Conservation (phyloP, 23 tunicate genomes). For the Trididemnum clinides region DNA sequence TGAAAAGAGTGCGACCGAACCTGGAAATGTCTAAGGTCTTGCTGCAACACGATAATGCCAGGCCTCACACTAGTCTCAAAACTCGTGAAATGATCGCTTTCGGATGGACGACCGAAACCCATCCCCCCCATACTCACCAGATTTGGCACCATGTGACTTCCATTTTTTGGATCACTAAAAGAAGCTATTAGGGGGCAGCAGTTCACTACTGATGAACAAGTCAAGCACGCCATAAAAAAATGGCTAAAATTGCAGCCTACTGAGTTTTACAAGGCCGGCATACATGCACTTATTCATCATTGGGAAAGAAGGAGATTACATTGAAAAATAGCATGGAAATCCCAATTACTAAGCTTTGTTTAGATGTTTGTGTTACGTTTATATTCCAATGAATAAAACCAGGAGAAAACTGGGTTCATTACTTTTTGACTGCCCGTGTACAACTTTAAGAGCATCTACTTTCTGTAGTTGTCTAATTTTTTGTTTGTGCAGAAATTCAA, state of each 20-base stretch:
- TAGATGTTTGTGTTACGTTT: too few species aligned
- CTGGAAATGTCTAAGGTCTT: conserved; percentile 7
- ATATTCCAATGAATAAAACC: too few species aligned
- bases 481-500: conserved; percentile 44
- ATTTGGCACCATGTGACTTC: conserved; percentile 2
- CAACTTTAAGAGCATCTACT: too few species aligned
- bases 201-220: neutral
- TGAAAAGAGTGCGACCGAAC: neutral
- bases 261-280: conserved; percentile 29
- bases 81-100: neutral
- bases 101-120: neutral
- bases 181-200: conserved; percentile 19
- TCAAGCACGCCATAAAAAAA: neutral
- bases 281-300: conserved; percentile 23
- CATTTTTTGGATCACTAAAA: conserved; percentile 6
- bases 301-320: too few species aligned
- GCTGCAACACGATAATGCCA: conserved; percentile 1
- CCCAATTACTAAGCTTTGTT: too few species aligned
- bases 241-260: neutral
- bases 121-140: conserved; percentile 10
- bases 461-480: too few species aligned
- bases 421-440: too few species aligned
- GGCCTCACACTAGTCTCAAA: conserved; percentile 2
- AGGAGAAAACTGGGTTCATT: too few species aligned
- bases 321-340: too few species aligned